Conservation (phyloP, 2,113 vertebrate genomes). For the Serinus canaria region DNA sequence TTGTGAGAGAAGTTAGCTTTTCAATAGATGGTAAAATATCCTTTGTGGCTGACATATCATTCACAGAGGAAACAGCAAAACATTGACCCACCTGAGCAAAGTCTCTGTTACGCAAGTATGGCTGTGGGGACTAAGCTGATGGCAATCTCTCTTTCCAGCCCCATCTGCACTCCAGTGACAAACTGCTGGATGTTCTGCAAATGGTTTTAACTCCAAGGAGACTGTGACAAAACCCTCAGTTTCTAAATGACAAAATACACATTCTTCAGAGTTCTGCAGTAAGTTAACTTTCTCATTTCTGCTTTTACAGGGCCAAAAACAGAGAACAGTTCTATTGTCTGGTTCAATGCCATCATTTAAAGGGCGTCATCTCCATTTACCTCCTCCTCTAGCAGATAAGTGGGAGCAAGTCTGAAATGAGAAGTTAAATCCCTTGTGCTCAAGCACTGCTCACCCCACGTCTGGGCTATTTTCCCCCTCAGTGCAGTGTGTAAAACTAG, state of each 20-base stretch:
- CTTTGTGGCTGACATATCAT: neutral
- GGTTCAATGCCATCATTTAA: neutral
- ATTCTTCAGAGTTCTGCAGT: neutral
- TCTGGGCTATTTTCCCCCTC: neutral
- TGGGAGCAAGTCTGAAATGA: neutral
- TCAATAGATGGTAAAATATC: neutral
- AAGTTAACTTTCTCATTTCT: neutral
- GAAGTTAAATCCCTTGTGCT: neutral
- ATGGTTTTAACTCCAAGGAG: neutral
- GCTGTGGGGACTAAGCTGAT: neutral
- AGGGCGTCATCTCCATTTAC: neutral
- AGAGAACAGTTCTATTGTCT: neutral
- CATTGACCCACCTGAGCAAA: neutral
- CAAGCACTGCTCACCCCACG: neutral
- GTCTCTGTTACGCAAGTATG: fast-evolving
- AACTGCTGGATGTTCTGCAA: neutral
- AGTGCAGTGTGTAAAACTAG: neutral
- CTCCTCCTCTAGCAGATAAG: neutral
- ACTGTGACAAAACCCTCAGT: neutral
- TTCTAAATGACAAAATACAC: neutral
- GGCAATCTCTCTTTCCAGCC: neutral
- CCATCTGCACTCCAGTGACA: neutral
- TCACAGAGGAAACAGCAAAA: neutral
- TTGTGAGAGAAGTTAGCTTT: neutral
- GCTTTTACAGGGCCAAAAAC: neutral